Evolutionary conservation across 2,888 invertebrate genomes (phyloP).

Genomic region (Acrobasis repandana): DNA sequence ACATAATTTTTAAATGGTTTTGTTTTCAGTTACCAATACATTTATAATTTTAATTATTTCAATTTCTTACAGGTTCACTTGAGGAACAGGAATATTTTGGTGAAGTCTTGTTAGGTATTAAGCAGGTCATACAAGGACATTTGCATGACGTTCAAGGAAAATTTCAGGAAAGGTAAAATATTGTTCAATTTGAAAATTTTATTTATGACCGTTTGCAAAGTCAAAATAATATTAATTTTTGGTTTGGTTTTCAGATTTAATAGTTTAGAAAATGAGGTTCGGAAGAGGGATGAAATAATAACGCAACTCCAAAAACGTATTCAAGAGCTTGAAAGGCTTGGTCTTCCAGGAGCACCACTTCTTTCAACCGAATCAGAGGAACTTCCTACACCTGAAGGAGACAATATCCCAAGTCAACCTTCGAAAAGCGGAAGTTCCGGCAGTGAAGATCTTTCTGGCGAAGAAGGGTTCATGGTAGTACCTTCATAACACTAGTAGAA

Average conservation of each 20-base stretch:
- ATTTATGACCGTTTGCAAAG: too few species aligned
- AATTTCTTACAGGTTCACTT: constrained; percentile 77
- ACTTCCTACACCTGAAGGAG: constrained; percentile 30
- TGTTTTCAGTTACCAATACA: background rate
- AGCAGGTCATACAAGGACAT: constrained; percentile 90
- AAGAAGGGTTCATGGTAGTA: constrained; percentile 78
- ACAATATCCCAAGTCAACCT: constrained; percentile 33
- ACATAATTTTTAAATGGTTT: constrained; percentile 34
- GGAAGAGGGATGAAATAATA: constrained; percentile 91
- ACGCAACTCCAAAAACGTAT: constrained; percentile 88
- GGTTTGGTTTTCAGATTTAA: constrained; percentile 80
- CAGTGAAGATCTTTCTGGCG: constrained; percentile 72
- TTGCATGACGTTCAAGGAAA: constrained; percentile 87
- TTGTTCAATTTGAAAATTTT: too few species aligned
- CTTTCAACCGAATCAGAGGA: constrained; percentile 37
- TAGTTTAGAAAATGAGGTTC: constrained; percentile 90
- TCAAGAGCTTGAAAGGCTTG: constrained; percentile 84
- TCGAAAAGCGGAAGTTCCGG: constrained; percentile 71
- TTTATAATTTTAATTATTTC: background rate
- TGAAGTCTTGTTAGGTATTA: constrained; percentile 90
- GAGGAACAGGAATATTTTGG: constrained; percentile 92
- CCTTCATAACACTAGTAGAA: constrained; percentile 12
- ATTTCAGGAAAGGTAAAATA: constrained; percentile 83
- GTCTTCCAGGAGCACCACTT: constrained; percentile 44
- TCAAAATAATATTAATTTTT: too few species aligned